These are phyloP conservation scores for Columbina picui DNA, from an alignment of 2,113 vertebrate genomes.

Conservation along the genomic window DNA sequence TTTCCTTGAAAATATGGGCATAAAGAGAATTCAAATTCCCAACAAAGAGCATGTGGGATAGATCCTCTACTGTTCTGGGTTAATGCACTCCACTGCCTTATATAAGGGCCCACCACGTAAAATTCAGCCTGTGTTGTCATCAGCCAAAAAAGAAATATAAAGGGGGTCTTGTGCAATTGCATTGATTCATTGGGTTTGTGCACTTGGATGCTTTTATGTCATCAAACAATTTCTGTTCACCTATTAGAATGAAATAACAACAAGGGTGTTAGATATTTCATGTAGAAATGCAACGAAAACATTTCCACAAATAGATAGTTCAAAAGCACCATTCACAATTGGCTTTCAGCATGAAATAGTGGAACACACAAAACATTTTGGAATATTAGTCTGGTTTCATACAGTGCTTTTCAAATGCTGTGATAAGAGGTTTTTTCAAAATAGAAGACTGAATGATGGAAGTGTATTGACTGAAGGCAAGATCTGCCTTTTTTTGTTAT, in stretches of 20 bases:
- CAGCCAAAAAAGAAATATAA: background rate
- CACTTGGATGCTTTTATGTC: background rate
- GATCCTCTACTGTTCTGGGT: background rate
- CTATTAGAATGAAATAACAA: background rate
- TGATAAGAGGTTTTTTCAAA: constrained; percentile 1
- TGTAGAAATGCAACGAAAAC: background rate
- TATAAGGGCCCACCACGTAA: background rate
- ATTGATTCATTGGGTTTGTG: background rate
- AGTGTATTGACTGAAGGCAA: background rate
- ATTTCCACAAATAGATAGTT: background rate
- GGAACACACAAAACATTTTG: background rate
- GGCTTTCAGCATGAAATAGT: background rate
- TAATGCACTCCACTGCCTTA: background rate
- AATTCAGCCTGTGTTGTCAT: background rate
- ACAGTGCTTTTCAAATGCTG: background rate
- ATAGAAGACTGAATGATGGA: background rate
- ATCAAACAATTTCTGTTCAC: background rate
- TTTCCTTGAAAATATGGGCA: background rate
- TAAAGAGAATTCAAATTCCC: background rate
- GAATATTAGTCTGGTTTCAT: background rate
- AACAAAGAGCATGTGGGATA: background rate
- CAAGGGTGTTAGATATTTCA: background rate
- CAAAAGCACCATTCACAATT: background rate
- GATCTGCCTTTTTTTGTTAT: background rate
- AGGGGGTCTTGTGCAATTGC: background rate